Base-by-base conservation (phyloP, 2,888 invertebrate genomes). In the Deilephila porcellus region DNA sequence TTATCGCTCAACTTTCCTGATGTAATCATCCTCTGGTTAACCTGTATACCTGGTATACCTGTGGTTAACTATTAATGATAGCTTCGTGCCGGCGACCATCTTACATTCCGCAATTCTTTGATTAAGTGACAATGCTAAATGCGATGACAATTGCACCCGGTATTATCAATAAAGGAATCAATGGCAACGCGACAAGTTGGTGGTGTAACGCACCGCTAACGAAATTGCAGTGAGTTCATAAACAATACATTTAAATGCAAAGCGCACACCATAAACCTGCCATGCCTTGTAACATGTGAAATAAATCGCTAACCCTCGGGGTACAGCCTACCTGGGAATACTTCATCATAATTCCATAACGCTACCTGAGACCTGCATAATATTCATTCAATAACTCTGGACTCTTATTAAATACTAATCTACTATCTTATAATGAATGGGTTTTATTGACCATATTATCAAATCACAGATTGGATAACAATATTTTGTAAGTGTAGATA, bases 161-260 rank as follows among this genome's bases (percentile, higher is more conserved):
- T 90, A 88, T 85, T 86, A 92, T 92, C 89, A 91, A 92, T 90
- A 90, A 92, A 90, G 92, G 92, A 91, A 93, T 92, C 92, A 85
- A 83, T 79, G 78, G 79, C 87, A 91, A 87, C 92, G 92, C 88
- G 90, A 85, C 81, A 79, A 81, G 75, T 83, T 73, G 78, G 79
- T 90, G 88, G 88, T 85, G 90, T 91, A 91, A 92, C 86, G 76
- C 78, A 82, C 77, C 78, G 80, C 79, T 80, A 78, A 79, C 79
- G 80, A 84, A 87, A 86, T 83, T 86, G 86, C 86, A 90, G 82
- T 90, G 89, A 88, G 83, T 86, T 87, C 83, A 83, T 83, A 84
- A 82, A 83, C 80, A 82, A 76, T 80, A 82, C 82, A 89, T 91
- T 90, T 81, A 79, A 85, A 91, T 91, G 87, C 90, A 86, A 79